phyloP scores from a whole-genome alignment of 2,888 invertebrate species.

The Urechis unicinctus region DNA sequence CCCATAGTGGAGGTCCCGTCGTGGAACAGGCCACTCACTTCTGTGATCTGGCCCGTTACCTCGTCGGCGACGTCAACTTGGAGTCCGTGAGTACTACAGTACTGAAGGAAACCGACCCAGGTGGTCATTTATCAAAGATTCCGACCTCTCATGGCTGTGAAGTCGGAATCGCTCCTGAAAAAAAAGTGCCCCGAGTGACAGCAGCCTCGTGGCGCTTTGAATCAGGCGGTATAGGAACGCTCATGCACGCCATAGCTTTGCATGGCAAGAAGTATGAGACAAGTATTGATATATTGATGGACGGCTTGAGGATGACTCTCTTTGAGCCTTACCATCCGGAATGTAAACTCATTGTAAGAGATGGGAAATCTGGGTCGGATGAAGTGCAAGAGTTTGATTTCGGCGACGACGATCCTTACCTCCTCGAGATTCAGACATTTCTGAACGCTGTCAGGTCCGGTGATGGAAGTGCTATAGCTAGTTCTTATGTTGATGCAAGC shows the following conservation, averaged over 20 bases:
- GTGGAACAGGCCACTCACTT: conserved; percentile 18
- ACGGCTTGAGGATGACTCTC: conserved; percentile 10
- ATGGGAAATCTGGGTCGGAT: background rate
- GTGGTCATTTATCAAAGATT: background rate
- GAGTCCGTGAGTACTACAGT: conserved; percentile 1
- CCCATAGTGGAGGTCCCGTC: conserved; percentile 11
- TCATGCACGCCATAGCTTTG: conserved; percentile 13
- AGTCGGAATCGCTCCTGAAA: background rate
- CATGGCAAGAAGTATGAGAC: conserved; percentile 12
- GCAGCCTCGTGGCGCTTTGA: conserved; percentile 10
- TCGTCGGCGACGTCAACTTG: conserved; percentile 10
- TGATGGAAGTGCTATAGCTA: background rate
- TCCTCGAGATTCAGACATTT: conserved; percentile 5
- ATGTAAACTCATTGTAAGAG: conserved; percentile 8
- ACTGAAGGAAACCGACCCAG: conserved; percentile 4
- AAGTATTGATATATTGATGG: conserved; percentile 9
- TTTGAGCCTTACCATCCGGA: conserved; percentile 8
- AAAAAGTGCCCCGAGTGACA: conserved; percentile 10
- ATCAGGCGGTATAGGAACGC: conserved; percentile 7
- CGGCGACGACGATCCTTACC: conserved; percentile 11
- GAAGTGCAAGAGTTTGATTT: conserved; percentile 5
- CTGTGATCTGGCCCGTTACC: conserved; percentile 11
- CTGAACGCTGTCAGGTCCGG: conserved; percentile 7
- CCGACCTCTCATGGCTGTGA: conserved; percentile 1
- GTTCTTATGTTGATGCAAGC: conserved; percentile 12